phyloP scores from a whole-genome alignment of 92 coral and sea anemone species.

The Porites rus region DNA sequence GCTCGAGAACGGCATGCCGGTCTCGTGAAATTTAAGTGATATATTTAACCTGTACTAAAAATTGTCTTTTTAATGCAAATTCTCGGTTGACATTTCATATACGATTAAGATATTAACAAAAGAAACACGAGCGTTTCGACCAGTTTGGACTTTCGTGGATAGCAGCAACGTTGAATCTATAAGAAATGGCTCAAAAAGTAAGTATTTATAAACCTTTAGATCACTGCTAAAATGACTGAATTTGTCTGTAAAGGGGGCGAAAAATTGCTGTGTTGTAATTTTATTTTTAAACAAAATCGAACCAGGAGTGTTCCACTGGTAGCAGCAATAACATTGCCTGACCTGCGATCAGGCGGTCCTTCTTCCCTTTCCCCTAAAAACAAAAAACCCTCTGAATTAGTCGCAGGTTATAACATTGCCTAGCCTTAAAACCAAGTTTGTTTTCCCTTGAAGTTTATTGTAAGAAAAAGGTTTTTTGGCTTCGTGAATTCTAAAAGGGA shows the following conservation, averaged over 20 bases:
- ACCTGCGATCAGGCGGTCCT: no score
- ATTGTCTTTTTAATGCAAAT: conserved; percentile 26
- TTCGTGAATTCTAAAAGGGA: no score
- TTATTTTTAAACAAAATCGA: neutral
- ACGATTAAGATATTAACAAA: neutral
- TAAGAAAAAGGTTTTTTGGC: no score
- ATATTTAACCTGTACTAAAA: neutral
- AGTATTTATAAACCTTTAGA: no score
- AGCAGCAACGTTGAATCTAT: neutral
- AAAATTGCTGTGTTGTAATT: neutral
- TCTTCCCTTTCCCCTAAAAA: no score
- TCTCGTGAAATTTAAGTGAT: neutral
- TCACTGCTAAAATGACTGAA: no score
- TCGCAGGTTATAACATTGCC: no score
- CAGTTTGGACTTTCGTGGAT: neutral
- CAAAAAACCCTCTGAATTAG: no score
- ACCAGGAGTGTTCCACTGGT: no score
- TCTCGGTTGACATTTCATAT: neutral
- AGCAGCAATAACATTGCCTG: no score
- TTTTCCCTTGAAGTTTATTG: no score
- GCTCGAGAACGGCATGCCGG: neutral
- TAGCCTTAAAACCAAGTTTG: no score
- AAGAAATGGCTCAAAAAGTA: conserved; percentile 8
- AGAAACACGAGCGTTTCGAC: neutral
- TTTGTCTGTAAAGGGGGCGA: neutral